Evolutionary conservation across 2,888 invertebrate species (phyloP), one percentile per base, ranked within the genome.

Genomic region (Brassicogethes aeneus): DNA sequence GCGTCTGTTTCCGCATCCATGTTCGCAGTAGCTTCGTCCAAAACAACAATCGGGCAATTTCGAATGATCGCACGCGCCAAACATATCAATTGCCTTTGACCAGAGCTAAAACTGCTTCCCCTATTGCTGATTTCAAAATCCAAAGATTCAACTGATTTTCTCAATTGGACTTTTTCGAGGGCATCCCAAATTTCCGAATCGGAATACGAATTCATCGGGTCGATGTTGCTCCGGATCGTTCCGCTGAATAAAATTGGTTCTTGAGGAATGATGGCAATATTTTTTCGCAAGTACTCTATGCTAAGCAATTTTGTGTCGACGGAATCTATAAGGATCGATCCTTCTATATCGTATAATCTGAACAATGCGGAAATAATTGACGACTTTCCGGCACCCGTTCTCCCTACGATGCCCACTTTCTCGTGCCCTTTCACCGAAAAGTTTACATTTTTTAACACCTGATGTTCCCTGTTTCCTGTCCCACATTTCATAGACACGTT

Each of bases 221-320:
- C 93, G 40, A 94, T 72, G 69, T 93, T 94, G 56, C 81, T 80
- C 2, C 93, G 72, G 70, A 94, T 75, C 5, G 87, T 82, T 32
- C 91, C 92, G 0, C 86, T 83, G 69, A 94, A 89, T 35, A 89
- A 68, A 42, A 88, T 83, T 0, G 89, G 88, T 60, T 88, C 87
- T 65, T 89, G 88, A 0, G 89, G 88, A 41, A 89, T 89, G 56
- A 89, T 87, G 7, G 88, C 85, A 45, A 89, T 74, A 56, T 78
- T 79, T 29, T 80, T 78, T 41, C 88, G 76, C 13, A 88, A 72
- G 60, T 82, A 76, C 53, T 81, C 80, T n/a, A 88, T 69, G 0
- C 86, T 85, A 42, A 94, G 64, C 1, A 68, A 65, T 0, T 73
- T 73, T 0, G 82, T 85, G 55, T 85, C 79, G 1, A 83, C 71